These are phyloP conservation scores for Scortum barcoo DNA, from an alignment of 2,113 vertebrate genomes.

Conservation along the genomic window DNA sequence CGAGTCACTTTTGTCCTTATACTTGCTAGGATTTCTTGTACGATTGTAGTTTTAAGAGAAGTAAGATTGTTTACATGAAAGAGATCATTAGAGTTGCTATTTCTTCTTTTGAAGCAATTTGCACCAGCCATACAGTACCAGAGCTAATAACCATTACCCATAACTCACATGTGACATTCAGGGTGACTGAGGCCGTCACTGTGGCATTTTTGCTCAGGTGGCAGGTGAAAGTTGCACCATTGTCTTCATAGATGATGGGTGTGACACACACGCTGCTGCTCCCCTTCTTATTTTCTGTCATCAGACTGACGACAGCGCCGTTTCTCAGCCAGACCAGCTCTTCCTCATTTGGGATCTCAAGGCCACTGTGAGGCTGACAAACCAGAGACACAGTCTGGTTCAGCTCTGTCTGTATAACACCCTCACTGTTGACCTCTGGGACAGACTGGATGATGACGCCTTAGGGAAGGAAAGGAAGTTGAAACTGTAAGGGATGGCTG, in stretches of 20 bases:
- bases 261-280: constrained; percentile 78
- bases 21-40: too few relatives aligned
- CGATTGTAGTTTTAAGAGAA: too few relatives aligned
- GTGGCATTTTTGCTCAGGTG: constrained; percentile 61
- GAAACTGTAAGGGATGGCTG: background rate
- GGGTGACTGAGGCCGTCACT: constrained; percentile 67
- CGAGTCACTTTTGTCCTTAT: too few relatives aligned
- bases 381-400: constrained; percentile 68
- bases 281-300: constrained; percentile 67
- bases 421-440: constrained; percentile 9
- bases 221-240: constrained; percentile 80
- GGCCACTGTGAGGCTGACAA: constrained; percentile 45
- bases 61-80: too few relatives aligned
- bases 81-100: too few relatives aligned
- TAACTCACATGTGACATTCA: constrained; percentile 84
- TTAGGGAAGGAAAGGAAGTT: constrained; percentile 9
- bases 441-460: constrained; percentile 69
- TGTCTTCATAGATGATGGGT: constrained; percentile 72
- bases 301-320: constrained; percentile 53
- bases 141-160: too few relatives aligned
- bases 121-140: too few relatives aligned
- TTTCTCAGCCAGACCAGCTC: constrained; percentile 84
- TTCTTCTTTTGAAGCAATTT: too few relatives aligned
- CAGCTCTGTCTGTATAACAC: constrained; percentile 58
- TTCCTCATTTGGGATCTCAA: background rate